Percentiles rank a stretch among this genome's conserved stretches.
Conservation (phyloP, 2,888 invertebrate genomes). For the Mesorhabditis sp. region DNA sequence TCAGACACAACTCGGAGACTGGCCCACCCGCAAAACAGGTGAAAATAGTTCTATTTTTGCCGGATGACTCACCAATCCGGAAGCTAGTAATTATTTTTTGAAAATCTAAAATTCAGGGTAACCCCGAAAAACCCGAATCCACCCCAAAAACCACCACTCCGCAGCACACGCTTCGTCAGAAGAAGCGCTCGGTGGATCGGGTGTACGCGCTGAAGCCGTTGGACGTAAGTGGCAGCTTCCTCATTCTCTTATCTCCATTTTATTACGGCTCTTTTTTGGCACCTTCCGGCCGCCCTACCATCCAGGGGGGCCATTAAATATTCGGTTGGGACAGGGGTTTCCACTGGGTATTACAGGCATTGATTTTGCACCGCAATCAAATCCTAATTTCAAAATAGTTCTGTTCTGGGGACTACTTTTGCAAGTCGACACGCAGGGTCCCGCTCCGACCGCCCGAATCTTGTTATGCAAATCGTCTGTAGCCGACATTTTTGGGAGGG, state of each 20-base stretch:
- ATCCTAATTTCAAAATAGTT: too few species aligned
- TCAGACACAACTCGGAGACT: background rate
- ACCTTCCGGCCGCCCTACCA: too few species aligned
- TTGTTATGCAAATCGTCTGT: too few species aligned
- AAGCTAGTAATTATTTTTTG: background rate
- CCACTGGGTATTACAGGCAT: too few species aligned
- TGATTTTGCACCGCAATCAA: too few species aligned
- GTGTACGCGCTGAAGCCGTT: constrained; percentile 6
- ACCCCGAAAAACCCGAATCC: background rate
- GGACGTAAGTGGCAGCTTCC: background rate
- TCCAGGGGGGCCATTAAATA: too few species aligned
- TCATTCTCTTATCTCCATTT: background rate
- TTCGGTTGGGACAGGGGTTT: too few species aligned
- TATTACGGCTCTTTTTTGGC: background rate
- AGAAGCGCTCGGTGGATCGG: background rate
- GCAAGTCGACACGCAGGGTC: too few species aligned
- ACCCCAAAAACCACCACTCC: background rate
- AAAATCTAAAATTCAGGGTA: background rate
- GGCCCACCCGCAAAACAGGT: background rate
- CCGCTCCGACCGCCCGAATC: too few species aligned
- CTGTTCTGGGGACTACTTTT: too few species aligned
- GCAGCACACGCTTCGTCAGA: constrained; percentile 5
- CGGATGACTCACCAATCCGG: background rate
- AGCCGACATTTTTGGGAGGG: too few species aligned
- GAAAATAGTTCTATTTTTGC: background rate